Evolutionary conservation across 1,140 invertebrate species (phyloP), one percentile per base, ranked within the genome.

Genomic region (Plectrocnemia conspersa): DNA sequence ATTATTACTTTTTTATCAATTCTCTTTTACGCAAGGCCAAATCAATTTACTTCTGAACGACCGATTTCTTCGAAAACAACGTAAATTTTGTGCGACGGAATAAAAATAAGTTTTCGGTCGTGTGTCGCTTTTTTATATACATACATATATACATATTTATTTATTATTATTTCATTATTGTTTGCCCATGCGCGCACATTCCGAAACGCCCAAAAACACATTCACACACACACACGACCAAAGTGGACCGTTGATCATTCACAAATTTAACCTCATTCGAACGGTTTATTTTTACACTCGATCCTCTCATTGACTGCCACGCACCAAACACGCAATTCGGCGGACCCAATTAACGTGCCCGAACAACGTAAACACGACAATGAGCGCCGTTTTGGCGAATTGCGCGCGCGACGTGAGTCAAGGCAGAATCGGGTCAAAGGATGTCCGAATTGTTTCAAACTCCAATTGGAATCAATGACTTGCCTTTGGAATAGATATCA

Each of bases 1-100:
- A 45, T 45, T 45, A 16, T 45, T 22, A n/a, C 13, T 23, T 24
- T 22, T 45, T 45, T 25, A 25, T 25, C 42, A 23, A 45, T 24
- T n/a, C 38, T 38, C 18, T 41, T 41, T 45, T 45, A 25, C 42
- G 42, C 42, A 45, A 45, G 42, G 42, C 42, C 42, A 25, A 45
- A 45, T 45, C 42, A 23, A 45, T 23, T 45, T 45, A 25, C 5
- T 22, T 18, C 21, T 25, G 42, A 16, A 38, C 35, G 35, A 38
- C 19, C 42, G 42, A 45, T 45, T 45, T 45, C 40, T 22, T 3
- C 42, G 42, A 45, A 45, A 45, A 45, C 42, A 25, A 45, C 42
- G 42, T n/a, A 2, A 22, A 38, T 38, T 38, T 38, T 16, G 35
- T 16, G 13, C 7, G 7, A 16, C 35, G 13, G 35, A 38, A 38